Conservation (phyloP, 1,140 invertebrate genomes). For the Laupala kohalensis region DNA sequence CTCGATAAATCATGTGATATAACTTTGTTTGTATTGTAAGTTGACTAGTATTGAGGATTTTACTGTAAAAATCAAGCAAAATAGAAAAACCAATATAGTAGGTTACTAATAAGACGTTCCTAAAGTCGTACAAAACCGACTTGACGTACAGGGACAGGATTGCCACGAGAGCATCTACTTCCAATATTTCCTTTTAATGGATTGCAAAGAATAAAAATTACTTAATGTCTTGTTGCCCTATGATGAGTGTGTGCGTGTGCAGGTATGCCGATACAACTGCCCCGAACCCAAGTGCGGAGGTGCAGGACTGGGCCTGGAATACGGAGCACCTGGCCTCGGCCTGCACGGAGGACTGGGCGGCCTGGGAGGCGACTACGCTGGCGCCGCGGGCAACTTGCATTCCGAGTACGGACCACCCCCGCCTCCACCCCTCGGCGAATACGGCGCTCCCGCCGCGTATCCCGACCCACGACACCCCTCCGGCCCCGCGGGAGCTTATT, state of each 20-base stretch:
- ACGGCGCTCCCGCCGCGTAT: constrained; percentile 60
- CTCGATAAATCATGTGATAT: too few species aligned
- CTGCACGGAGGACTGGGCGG: constrained; percentile 25
- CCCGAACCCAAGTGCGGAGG: constrained; percentile 75
- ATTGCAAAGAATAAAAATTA: too few species aligned
- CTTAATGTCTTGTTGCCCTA: background rate
- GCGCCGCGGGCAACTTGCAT: constrained; percentile 38
- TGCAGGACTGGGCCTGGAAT: constrained; percentile 45
- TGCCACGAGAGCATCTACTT: too few species aligned
- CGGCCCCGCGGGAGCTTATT: constrained; percentile 63
- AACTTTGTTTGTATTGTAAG: too few species aligned
- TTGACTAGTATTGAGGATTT: too few species aligned
- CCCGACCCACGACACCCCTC: constrained; percentile 71
- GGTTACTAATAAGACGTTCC: too few species aligned
- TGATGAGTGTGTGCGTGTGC: background rate
- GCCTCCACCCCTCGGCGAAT: constrained; percentile 39
- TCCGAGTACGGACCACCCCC: constrained; percentile 55
- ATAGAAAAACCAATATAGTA: too few species aligned
- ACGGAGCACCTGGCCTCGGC: constrained; percentile 46
- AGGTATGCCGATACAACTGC: constrained; percentile 80
- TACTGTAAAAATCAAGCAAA: too few species aligned
- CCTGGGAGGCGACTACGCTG: constrained; percentile 35
- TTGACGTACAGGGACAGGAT: too few species aligned
- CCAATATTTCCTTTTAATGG: too few species aligned
- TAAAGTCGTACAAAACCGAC: too few species aligned